phyloP scores from a whole-genome alignment of 2,113 vertebrate genomes.

The Chaetodon auriga region DNA sequence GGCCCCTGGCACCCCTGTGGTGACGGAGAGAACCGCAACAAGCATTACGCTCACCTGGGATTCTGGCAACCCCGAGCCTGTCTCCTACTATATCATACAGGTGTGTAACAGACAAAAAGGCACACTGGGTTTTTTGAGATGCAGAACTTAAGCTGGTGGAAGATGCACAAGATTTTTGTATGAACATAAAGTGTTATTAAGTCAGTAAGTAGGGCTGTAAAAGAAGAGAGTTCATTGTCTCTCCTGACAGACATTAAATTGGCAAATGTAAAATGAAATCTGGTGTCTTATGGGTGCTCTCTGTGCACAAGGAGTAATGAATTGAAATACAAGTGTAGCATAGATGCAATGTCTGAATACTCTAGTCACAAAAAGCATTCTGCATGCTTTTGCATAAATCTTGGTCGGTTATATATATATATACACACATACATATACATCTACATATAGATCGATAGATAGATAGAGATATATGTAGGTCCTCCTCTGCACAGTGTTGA shows the following conservation, averaged over 20 bases:
- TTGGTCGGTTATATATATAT: neutral
- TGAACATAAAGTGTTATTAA: constrained; percentile 29
- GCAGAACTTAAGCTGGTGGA: neutral
- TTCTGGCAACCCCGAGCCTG: constrained; percentile 97
- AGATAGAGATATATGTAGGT: neutral
- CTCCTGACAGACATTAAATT: constrained; percentile 15
- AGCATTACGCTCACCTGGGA: constrained; percentile 99
- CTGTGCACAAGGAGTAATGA: constrained; percentile 9
- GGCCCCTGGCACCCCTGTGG: constrained; percentile 92
- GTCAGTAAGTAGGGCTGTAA: constrained; percentile 23
- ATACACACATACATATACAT: neutral
- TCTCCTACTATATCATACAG: constrained; percentile 95
- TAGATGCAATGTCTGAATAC: neutral
- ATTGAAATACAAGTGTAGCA: neutral
- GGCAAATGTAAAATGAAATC: constrained; percentile 21
- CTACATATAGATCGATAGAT: neutral
- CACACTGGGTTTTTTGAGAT: neutral
- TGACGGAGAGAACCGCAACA: constrained; percentile 97
- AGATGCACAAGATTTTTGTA: constrained; percentile 10
- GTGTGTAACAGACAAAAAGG: constrained; percentile 46
- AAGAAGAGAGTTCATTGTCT: constrained; percentile 23
- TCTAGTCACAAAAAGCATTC: constrained; percentile 3
- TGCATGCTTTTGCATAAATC: neutral
- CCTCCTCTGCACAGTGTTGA: neutral
- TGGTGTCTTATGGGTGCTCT: constrained; percentile 6